These are phyloP conservation scores for Xerus inauris DNA, from an alignment of 2,113 vertebrate genomes.

Conservation along the genomic window DNA sequence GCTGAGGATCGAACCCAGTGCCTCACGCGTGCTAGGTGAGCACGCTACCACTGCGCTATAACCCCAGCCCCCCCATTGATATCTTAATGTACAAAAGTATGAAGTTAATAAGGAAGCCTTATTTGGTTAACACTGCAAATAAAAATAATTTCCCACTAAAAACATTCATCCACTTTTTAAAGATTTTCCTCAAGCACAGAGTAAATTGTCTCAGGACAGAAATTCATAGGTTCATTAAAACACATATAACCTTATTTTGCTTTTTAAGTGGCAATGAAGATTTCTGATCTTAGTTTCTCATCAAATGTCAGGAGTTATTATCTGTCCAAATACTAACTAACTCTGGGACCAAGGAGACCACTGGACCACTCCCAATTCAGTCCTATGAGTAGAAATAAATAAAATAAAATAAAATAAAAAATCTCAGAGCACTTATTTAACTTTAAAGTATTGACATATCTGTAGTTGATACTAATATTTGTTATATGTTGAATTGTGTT, in stretches of 20 bases:
- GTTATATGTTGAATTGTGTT: neutral
- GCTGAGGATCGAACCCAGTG: too few species aligned
- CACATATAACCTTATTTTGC: neutral
- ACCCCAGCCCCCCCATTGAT: too few species aligned
- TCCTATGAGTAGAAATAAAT: neutral
- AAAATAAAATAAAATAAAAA: neutral
- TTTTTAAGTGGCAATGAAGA: neutral
- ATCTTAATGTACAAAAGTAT: neutral
- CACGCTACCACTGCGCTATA: too few species aligned
- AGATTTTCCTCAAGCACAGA: neutral
- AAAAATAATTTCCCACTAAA: neutral
- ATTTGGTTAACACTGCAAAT: neutral
- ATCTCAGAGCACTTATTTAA: neutral
- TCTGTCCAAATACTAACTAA: neutral
- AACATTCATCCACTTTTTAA: neutral
- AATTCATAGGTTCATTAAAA: conserved; percentile 2
- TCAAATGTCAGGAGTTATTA: neutral
- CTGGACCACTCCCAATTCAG: neutral
- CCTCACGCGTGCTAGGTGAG: too few species aligned
- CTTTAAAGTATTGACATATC: neutral
- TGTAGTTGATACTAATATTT: neutral
- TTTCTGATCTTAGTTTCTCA: neutral
- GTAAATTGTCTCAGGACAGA: neutral
- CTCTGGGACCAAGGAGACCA: neutral
- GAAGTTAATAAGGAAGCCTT: neutral